Conservation (phyloP, 2,113 vertebrate genomes). For the Pontoporia blainvillei region DNA sequence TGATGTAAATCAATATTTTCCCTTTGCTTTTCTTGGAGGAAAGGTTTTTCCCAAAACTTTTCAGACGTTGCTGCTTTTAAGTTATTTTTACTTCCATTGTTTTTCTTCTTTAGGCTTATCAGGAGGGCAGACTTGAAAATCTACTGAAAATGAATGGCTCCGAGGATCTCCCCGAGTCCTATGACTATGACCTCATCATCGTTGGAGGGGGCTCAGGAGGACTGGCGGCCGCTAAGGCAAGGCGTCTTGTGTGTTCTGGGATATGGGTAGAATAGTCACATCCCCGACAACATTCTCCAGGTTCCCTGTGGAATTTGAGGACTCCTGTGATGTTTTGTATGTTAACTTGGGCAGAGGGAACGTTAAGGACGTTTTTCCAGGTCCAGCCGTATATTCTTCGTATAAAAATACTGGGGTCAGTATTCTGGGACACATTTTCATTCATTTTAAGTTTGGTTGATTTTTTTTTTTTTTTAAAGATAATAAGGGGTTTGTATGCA, state of each 20-base stretch:
- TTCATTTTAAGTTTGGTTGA: slow-evolving; percentile 16
- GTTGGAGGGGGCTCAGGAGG: slow-evolving; percentile 88
- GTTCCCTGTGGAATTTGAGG: neutral
- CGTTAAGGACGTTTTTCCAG: neutral
- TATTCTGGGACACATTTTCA: neutral
- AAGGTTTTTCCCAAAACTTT: neutral
- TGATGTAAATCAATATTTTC: neutral
- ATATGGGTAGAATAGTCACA: accelerated
- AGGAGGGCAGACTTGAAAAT: slow-evolving; percentile 63
- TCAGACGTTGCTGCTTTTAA: neutral
- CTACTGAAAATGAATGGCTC: slow-evolving; percentile 64
- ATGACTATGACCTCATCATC: slow-evolving; percentile 88
- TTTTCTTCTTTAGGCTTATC: slow-evolving; percentile 64
- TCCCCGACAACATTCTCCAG: neutral
- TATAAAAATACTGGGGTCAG: neutral
- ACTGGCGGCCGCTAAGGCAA: slow-evolving; percentile 87
- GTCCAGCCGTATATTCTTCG: neutral
- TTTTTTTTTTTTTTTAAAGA: neutral
- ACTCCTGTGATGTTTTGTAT: neutral
- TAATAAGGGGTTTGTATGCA: neutral
- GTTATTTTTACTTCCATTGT: neutral
- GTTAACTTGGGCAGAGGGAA: neutral
- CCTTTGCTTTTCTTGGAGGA: neutral
- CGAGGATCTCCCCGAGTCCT: neutral
- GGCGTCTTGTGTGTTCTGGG: neutral